Evolutionary conservation across 2,113 vertebrate genomes (phyloP).

Genomic region (Lamprotornis superbus): DNA sequence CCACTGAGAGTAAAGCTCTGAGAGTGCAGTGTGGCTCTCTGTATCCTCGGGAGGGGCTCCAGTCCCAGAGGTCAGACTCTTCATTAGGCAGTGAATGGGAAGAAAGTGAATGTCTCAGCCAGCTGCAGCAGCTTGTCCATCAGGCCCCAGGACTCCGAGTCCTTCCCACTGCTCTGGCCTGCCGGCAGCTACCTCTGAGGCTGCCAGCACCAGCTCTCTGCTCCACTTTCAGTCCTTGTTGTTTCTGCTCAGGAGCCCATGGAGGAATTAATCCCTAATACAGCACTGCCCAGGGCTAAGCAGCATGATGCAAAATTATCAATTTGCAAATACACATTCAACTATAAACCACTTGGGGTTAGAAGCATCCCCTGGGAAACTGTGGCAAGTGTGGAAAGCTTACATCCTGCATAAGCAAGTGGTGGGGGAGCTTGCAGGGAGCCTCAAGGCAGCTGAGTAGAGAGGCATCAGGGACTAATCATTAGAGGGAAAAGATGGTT

Average conservation of each 20-base stretch:
- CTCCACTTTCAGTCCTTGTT: slow-evolving; percentile 2
- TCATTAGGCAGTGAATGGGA: neutral
- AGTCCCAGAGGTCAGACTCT: neutral
- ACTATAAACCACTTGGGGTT: neutral
- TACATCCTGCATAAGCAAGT: neutral
- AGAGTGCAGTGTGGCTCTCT: neutral
- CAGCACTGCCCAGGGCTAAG: slow-evolving; percentile 21
- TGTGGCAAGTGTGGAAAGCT: neutral
- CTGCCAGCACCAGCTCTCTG: neutral
- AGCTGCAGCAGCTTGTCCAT: neutral
- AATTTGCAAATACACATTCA: slow-evolving; percentile 48
- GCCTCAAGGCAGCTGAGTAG: neutral
- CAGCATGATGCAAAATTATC: slow-evolving; percentile 28
- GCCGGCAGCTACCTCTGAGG: neutral
- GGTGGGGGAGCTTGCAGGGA: neutral
- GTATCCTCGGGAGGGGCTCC: neutral
- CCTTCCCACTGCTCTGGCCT: neutral
- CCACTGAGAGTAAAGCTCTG: neutral
- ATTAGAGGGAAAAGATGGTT: neutral
- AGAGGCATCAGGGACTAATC: neutral
- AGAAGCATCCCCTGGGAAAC: neutral
- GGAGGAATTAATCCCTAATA: slow-evolving; percentile 16
- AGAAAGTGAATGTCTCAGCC: neutral
- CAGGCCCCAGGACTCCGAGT: accelerated
- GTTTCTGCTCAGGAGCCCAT: neutral